phyloP scores from a whole-genome alignment of 2,888 invertebrate species.

The Drosophila bunnanda region DNA sequence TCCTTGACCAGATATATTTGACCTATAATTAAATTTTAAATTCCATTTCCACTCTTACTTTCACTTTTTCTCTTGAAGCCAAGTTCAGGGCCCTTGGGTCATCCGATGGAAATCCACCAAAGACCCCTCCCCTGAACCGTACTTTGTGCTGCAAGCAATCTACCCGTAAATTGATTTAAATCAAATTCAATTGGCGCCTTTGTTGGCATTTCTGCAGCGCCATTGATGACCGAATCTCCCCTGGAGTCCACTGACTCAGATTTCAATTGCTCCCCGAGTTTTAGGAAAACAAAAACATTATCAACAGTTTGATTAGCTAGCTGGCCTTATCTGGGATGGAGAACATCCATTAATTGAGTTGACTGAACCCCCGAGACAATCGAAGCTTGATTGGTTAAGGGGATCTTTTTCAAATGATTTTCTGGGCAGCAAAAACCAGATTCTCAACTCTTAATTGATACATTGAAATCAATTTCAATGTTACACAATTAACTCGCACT shows the following conservation, averaged over 20 bases:
- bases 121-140: conserved; percentile 1
- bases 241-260: conserved; percentile 22
- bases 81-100: conserved; percentile 25
- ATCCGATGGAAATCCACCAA: not conserved
- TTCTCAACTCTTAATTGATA: not conserved
- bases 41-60: conserved; percentile 3
- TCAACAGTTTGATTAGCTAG: conserved; percentile 9
- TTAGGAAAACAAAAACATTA: conserved; percentile 13
- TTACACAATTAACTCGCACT: conserved; percentile 1
- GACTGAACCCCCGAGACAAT: not conserved
- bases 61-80: not conserved
- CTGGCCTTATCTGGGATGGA: conserved; percentile 6
- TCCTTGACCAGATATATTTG: not conserved
- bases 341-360: conserved; percentile 13
- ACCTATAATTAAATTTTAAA: not conserved
- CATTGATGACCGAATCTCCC: conserved; percentile 29
- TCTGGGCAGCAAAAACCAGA: not conserved
- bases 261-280: conserved; percentile 16
- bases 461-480: conserved; percentile 2
- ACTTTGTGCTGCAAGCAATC: conserved; percentile 54
- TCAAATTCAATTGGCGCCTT: conserved; percentile 76
- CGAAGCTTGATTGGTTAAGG: not conserved
- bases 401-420: not conserved
- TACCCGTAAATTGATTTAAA: conserved; percentile 77
- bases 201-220: conserved; percentile 31